Percentiles rank a stretch among this genome's conserved stretches.
phyloP scores from a whole-genome alignment of 1,140 invertebrate genomes.

The Papilio polyxenes region DNA sequence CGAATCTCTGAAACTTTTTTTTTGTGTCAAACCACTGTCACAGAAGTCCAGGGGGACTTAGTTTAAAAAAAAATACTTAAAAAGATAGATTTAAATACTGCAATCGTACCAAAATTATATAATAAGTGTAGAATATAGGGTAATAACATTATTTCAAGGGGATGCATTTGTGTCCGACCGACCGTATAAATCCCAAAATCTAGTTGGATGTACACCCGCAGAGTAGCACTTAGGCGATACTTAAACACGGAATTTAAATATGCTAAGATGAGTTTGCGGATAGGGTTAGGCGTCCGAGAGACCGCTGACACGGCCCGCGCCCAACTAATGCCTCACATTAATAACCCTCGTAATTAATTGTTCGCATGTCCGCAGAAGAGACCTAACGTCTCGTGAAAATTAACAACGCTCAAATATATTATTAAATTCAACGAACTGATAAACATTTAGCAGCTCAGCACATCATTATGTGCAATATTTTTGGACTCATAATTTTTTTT shows the following conservation, averaged over 20 bases:
- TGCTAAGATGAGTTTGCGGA: slow-evolving; percentile 46
- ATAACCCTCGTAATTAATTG: slow-evolving; percentile 77
- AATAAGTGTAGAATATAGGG: slow-evolving; percentile 4
- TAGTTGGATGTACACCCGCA: slow-evolving; percentile 35
- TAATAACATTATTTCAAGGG: slow-evolving; percentile 27
- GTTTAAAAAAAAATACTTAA: too few species aligned
- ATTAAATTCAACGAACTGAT: slow-evolving; percentile 25
- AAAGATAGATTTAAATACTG: too few species aligned
- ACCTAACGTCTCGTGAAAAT: slow-evolving; percentile 33
- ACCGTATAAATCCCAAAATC: slow-evolving; percentile 36
- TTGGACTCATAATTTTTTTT: background rate
- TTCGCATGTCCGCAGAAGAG: slow-evolving; percentile 74
- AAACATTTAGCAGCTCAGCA: background rate
- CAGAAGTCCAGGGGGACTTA: too few species aligned
- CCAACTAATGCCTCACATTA: slow-evolving; percentile 74
- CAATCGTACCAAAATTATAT: background rate
- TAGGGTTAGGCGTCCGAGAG: slow-evolving; percentile 53
- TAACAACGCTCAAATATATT: slow-evolving; percentile 23
- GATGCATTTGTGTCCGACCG: slow-evolving; percentile 14
- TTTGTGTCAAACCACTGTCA: too few species aligned
- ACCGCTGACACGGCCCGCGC: slow-evolving; percentile 64
- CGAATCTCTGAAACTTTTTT: too few species aligned
- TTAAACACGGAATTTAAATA: slow-evolving; percentile 39
- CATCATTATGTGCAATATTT: background rate
- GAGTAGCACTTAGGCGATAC: slow-evolving; percentile 35